Evolutionary conservation across 2,888 invertebrate species (phyloP), one percentile per base, ranked within the genome.

Genomic region (Brenthis hecate): DNA sequence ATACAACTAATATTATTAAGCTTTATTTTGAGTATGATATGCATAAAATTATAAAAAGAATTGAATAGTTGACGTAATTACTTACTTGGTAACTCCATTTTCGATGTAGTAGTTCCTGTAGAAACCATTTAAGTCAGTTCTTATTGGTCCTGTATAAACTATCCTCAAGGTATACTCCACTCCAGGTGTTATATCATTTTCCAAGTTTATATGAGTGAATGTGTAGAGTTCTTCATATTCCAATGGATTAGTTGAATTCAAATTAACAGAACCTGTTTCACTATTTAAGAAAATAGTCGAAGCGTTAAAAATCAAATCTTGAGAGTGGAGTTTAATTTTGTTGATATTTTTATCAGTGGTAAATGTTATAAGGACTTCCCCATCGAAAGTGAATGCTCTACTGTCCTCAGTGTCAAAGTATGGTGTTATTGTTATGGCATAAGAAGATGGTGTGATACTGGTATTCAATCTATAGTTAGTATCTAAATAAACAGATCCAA

Each of bases 21-120:
- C 5, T 36, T 36, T 36, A 8, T 11, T 43, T 43, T 43, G 11
- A 8, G 11, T 43, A 3, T 43, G 36, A 43, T 43, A 11, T 43
- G 8, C 36, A 8, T 43, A 43, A 36, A 36, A 36, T 36, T 36
- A 36, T 11, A 11, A 43, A 2, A 43, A 1, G 11, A 43, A 11
- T 11, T 3, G 0, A 43, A 43, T 8, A 11, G 11, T 43, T 43
- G 36, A 43, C 2, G 11, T 43, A 43, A 66, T 14, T 13, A 89
- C 91, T 90, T 86, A 94, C 95, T 93, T 94, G 69, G 83, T 93
- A 53, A 89, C 83, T 1, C 90, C 90, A 43, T 87, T 80, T 60
- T 93, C 85, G 5, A 84, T 77, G 75, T 95, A 95, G 54, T 92
- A 93, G 76, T 94, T 95, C 66, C 93, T 93, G 77, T 95, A 95